phyloP scores from a whole-genome alignment of 2,888 invertebrate genomes.

The Malachius bipustulatus region DNA sequence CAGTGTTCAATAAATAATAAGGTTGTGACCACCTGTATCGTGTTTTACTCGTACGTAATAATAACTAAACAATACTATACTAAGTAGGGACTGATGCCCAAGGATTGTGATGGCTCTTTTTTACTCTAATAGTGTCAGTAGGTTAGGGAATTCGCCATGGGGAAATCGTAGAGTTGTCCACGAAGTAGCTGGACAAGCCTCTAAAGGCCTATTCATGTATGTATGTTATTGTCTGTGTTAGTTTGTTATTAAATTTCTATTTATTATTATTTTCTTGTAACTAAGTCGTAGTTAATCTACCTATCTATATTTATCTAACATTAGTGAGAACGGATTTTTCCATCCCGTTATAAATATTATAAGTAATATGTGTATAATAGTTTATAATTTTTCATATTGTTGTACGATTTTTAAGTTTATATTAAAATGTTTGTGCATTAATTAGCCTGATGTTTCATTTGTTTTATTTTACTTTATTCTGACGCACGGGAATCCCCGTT shows the following conservation, averaged over 20 bases:
- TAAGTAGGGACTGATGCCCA: slow-evolving; percentile 33
- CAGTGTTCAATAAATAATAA: slow-evolving; percentile 7
- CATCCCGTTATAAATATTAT: slow-evolving; percentile 52
- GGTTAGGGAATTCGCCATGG: slow-evolving; percentile 13
- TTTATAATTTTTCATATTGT: slow-evolving; percentile 80
- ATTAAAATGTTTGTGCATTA: slow-evolving; percentile 74
- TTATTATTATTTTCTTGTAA: slow-evolving; percentile 30
- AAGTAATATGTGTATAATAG: slow-evolving; percentile 49
- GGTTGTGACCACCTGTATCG: slow-evolving; percentile 23
- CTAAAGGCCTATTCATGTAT: slow-evolving; percentile 35
- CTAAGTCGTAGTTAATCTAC: slow-evolving; percentile 31
- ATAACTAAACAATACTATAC: slow-evolving; percentile 12
- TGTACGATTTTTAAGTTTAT: slow-evolving; percentile 80
- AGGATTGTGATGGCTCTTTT: slow-evolving; percentile 38
- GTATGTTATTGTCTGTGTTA: slow-evolving; percentile 39
- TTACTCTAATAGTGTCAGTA: slow-evolving; percentile 29
- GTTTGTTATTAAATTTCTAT: slow-evolving; percentile 34
- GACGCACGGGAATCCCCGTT: too few species aligned
- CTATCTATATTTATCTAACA: slow-evolving; percentile 41
- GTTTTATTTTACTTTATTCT: too few species aligned
- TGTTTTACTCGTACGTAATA: slow-evolving; percentile 14
- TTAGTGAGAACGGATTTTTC: slow-evolving; percentile 58
- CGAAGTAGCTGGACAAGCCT: slow-evolving; percentile 17
- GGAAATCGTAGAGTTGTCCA: neutral
- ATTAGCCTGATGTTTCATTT: slow-evolving; percentile 13